Conservation (phyloP, 2,113 vertebrate species). For the Elephas maximus region DNA sequence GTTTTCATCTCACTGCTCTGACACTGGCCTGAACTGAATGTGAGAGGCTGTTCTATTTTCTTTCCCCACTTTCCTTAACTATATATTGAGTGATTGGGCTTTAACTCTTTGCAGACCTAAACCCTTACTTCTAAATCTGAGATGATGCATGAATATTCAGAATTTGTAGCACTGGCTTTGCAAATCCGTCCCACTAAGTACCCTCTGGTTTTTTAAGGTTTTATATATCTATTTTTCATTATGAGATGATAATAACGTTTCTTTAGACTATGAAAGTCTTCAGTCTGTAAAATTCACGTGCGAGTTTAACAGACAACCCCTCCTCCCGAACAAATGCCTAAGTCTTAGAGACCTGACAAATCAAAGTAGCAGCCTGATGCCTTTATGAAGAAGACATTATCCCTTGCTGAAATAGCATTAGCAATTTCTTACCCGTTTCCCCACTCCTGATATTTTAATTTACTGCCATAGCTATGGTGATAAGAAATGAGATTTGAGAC, state of each 20-base stretch:
- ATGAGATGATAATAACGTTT: not conserved
- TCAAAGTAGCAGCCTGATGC: not conserved
- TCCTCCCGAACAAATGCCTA: not conserved
- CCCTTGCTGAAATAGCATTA: not conserved
- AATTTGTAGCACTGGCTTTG: not conserved
- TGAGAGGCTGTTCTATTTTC: not conserved
- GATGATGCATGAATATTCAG: not conserved
- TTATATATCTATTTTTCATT: not conserved
- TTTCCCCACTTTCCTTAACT: not conserved
- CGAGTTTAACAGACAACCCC: not conserved
- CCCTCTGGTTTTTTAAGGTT: not conserved
- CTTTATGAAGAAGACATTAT: not conserved
- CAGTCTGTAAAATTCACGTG: not conserved
- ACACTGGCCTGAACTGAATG: not conserved
- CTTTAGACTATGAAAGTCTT: not conserved
- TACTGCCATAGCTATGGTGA: constrained; percentile 30
- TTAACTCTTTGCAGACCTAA: not conserved
- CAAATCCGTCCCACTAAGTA: not conserved
- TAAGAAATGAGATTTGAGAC: constrained; percentile 55
- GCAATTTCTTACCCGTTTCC: constrained; percentile 30
- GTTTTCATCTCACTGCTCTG: not conserved
- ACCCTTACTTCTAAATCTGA: not conserved
- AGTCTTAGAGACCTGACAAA: not conserved
- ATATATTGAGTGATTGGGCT: not conserved
- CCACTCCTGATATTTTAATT: constrained; percentile 50